These are phyloP conservation scores for Adelphocoris suturalis DNA, from an alignment of 2,888 invertebrate genomes.

Conservation along the genomic window DNA sequence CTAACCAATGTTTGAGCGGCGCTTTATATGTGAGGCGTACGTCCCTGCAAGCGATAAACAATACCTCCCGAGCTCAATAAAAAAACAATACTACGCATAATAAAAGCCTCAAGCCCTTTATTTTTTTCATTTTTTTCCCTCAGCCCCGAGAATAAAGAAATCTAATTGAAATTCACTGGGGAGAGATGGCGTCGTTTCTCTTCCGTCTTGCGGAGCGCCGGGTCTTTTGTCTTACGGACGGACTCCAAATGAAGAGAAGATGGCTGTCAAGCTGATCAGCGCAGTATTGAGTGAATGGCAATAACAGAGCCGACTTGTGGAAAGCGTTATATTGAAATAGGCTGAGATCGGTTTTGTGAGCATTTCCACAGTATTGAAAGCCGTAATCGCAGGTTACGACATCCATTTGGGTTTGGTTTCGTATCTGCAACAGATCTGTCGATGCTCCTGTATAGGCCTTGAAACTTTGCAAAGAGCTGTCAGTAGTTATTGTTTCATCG, in stretches of 20 bases:
- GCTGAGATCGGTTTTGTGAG: background rate
- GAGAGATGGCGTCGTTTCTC: conserved; percentile 16
- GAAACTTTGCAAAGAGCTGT: no score
- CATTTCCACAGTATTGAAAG: background rate
- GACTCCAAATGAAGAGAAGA: conserved; percentile 36
- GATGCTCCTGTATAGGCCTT: no score
- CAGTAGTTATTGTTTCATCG: no score
- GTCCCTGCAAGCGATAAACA: background rate
- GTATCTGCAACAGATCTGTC: no score
- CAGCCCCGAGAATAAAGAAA: background rate
- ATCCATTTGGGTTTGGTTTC: no score
- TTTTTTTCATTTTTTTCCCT: conserved; percentile 6
- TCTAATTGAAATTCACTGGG: conserved; percentile 21
- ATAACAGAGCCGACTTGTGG: background rate
- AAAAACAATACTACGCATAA: conserved; percentile 7
- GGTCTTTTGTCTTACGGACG: conserved; percentile 3
- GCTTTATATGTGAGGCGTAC: background rate
- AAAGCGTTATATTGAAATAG: background rate
- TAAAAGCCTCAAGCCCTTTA: background rate
- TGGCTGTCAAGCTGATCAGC: background rate
- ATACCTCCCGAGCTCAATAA: background rate
- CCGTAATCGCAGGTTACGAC: no score
- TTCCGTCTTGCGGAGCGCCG: background rate
- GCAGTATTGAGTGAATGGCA: conserved; percentile 10
- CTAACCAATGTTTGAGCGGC: background rate